These are phyloP conservation scores for Ceyx melanurus DNA, from an alignment of 2,113 vertebrate genomes.

Conservation along the genomic window DNA sequence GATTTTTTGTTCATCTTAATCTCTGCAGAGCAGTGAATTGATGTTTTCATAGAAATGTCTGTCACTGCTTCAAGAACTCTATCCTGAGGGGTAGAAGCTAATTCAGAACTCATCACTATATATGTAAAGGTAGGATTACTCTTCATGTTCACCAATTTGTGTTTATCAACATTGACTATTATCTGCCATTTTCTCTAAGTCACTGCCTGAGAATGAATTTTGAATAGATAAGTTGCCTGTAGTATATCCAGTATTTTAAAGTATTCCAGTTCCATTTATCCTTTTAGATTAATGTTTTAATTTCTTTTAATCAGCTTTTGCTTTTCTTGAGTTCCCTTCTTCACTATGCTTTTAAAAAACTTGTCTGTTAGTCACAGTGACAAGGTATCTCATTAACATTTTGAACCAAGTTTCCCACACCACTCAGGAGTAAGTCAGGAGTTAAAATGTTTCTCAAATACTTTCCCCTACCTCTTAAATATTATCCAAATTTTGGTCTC, in stretches of 20 bases:
- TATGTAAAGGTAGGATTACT: constrained; percentile 29
- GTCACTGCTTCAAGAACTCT: neutral
- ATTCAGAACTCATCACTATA: constrained; percentile 32
- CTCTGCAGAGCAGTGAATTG: constrained; percentile 49
- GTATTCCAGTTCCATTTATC: neutral
- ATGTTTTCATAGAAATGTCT: constrained; percentile 56
- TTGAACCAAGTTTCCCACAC: neutral
- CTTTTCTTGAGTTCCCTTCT: neutral
- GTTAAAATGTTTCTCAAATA: neutral
- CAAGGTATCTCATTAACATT: neutral
- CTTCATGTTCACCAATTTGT: neutral
- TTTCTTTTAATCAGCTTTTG: neutral
- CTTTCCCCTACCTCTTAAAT: neutral
- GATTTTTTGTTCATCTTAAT: constrained; percentile 46
- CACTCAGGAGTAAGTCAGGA: neutral
- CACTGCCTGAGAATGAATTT: neutral
- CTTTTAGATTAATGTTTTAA: neutral
- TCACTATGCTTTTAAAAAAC: neutral
- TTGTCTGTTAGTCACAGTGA: neutral
- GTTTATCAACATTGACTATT: neutral
- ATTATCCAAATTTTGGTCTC: neutral
- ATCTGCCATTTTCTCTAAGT: neutral
- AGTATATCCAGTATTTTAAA: neutral
- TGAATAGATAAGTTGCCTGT: neutral
- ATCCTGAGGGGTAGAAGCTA: constrained; percentile 48